A percentile compares a stretch with the other conserved stretches of the same genome.
Conservation (phyloP, 30 jellyfish, hydroid and myxozoan species). For the Sanderia malayensis region DNA sequence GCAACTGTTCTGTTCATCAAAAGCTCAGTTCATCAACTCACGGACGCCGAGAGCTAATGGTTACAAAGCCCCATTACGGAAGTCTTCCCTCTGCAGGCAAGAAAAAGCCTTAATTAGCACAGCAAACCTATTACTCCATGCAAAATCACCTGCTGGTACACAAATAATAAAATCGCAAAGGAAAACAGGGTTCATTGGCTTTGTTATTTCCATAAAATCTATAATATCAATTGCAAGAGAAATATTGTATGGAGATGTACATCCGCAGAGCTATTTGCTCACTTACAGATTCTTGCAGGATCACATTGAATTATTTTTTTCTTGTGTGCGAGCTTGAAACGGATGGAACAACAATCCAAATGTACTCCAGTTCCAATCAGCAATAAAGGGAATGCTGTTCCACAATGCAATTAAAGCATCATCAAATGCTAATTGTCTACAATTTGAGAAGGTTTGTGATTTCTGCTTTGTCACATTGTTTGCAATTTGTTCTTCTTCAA, state of each 20-base stretch:
- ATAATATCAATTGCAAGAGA: background rate
- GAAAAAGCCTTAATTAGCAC: background rate
- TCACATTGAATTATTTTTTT: constrained; percentile 31
- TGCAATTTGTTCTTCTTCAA: too few species aligned
- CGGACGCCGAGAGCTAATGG: background rate
- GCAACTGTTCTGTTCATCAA: too few species aligned
- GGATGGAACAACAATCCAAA: constrained; percentile 53
- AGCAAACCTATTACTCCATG: background rate
- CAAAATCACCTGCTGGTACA: background rate
- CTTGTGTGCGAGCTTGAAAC: constrained; percentile 16
- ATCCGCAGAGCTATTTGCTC: constrained; percentile 43
- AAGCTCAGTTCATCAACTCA: background rate
- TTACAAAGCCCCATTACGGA: background rate
- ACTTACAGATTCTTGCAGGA: constrained; percentile 61
- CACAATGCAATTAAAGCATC: constrained; percentile 20
- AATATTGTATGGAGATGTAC: background rate
- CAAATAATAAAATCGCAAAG: constrained; percentile 1
- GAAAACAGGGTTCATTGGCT: constrained; percentile 32
- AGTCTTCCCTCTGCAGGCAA: background rate
- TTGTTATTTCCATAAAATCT: constrained; percentile 18
- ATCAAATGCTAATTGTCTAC: constrained; percentile 39
- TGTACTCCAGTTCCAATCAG: constrained; percentile 24
- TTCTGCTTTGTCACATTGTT: too few species aligned
- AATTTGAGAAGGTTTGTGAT: too few species aligned
- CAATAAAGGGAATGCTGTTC: constrained; percentile 19